phyloP scores from a whole-genome alignment of 1,140 invertebrate species.

The Drosophila quadrilineata region DNA sequence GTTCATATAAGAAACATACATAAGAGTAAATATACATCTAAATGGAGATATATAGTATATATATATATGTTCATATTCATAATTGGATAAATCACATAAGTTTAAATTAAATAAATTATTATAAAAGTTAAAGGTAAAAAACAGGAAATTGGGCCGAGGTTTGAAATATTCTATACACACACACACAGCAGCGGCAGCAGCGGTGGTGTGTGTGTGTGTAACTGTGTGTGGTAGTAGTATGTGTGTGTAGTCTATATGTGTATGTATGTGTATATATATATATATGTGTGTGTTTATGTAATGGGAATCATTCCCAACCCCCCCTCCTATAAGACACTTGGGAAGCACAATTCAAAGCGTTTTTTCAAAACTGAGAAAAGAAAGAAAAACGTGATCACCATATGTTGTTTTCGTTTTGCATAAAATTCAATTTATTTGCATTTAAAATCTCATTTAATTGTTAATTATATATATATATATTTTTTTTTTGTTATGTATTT shows the following conservation, averaged over 20 bases:
- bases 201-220: too few species aligned
- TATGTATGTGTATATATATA: constrained; percentile 25
- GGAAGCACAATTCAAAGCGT: constrained; percentile 80
- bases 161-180: constrained; percentile 64
- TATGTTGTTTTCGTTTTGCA: constrained; percentile 59
- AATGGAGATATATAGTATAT: constrained; percentile 27
- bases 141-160: constrained; percentile 81
- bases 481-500: too few species aligned
- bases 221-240: constrained; percentile 16
- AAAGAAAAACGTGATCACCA: constrained; percentile 67
- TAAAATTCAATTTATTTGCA: constrained; percentile 71
- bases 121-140: constrained; percentile 56
- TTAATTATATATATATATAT: constrained; percentile 18
- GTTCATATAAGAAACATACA: constrained; percentile 31
- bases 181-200: too few species aligned
- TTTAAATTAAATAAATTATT: constrained; percentile 50
- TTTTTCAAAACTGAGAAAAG: constrained; percentile 62
- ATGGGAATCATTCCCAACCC: too few species aligned
- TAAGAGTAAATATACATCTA: constrained; percentile 34
- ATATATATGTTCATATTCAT: constrained; percentile 43
- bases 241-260: constrained; percentile 18
- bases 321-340: constrained; percentile 65
- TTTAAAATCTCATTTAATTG: constrained; percentile 41
- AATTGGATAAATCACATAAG: too few species aligned
- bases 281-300: constrained; percentile 36